Base-by-base conservation (phyloP, 2,888 invertebrate genomes). In the Alsophila aescularia region DNA sequence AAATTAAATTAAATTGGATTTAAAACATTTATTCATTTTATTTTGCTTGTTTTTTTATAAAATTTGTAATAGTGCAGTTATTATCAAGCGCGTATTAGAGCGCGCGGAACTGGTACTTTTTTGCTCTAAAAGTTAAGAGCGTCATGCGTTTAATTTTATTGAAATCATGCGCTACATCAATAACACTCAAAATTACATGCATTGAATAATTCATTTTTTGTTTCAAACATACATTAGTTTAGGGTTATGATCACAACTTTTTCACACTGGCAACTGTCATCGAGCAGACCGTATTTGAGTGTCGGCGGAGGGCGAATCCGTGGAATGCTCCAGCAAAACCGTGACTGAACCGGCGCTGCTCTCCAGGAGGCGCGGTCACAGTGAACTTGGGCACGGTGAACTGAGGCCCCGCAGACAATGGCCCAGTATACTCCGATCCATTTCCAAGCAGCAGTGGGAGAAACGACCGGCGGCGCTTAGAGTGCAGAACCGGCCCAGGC, bases 301-400 rank as follows among this genome's bases (percentile, higher is more conserved):
- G 94, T 67, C 95, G 93, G 58, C 95, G 92, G 44, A 95, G 92
- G 56, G 94, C 94, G 75, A 95, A 93, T 75, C 94, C 94, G 84
- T 95, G 93, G 78, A 92, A 88, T 40, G 55, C 55, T 8, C 73
- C 81, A 47, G 87, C 81, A 79, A 86, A 87, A 73, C 92, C 85
- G 82, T 86, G 85, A 87, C 92, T 85, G 84, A 86, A 73, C 75
- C 90, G 75, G 77, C 92, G 93, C 75, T 92, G 77, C 79, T 93
- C 87, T 73, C 93, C 87, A 67, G 93, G 84, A 71, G 93, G 79
- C 77, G 93, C 85, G 64, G 93, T 86, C 83, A 93, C 80, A 73
- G 93, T 81, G 83, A 93, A 84, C 70, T 92, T 82, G 59, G 93
- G 86, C 81, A 93, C 82, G 81, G 81, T 83, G 85, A 93, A 84